Conservation (phyloP, 2,113 vertebrate genomes). For the Hiodon alosoides region DNA sequence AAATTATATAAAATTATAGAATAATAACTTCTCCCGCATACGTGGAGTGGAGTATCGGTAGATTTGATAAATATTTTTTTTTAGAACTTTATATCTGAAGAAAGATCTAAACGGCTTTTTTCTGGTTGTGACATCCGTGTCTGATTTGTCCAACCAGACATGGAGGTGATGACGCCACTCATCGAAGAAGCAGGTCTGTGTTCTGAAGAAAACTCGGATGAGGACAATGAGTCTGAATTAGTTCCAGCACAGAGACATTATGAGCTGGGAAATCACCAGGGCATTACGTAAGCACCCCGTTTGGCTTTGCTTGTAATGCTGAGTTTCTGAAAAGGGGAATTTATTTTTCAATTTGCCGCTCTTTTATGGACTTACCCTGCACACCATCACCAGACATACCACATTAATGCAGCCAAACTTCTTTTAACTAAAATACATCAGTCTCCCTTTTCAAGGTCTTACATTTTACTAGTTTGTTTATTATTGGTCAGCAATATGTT, state of each 20-base stretch:
- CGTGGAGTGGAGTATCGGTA: no score
- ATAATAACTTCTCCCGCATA: no score
- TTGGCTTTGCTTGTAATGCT: neutral
- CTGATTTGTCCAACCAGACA: slow-evolving; percentile 32
- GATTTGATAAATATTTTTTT: no score
- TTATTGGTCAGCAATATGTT: neutral
- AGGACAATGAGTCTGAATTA: slow-evolving; percentile 31
- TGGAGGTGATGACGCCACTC: slow-evolving; percentile 50
- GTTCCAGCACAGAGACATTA: slow-evolving; percentile 22
- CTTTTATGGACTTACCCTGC: neutral
- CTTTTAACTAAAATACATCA: neutral
- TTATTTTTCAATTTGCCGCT: neutral
- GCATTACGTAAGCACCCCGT: slow-evolving; percentile 44
- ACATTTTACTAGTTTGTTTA: no score
- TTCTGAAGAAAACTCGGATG: slow-evolving; percentile 41
- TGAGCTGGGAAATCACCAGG: slow-evolving; percentile 23
- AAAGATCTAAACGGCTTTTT: no score
- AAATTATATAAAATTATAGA: no score
- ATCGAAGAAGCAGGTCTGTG: slow-evolving; percentile 33
- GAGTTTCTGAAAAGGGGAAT: neutral
- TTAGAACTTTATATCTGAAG: no score
- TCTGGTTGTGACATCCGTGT: neutral
- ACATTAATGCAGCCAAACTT: no score
- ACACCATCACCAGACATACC: neutral
- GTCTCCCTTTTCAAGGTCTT: no score